Base-by-base conservation (phyloP, 35 echinoderm and acorn worm genomes). In the Apostichopus californicus region DNA sequence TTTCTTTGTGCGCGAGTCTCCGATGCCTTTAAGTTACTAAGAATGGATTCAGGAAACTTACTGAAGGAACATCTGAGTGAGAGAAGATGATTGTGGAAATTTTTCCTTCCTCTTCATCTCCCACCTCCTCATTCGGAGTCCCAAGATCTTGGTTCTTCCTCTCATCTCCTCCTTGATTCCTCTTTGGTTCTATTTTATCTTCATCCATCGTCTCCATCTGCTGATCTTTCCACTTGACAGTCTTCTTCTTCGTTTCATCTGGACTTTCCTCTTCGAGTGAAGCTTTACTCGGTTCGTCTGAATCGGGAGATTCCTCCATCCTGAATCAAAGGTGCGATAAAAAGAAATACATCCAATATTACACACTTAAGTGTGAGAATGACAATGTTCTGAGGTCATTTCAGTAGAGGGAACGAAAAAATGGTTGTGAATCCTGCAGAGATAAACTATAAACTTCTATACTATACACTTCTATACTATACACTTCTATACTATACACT, bases 211-310 rank as follows among this genome's bases (percentile, higher is more conserved):
- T 46, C 13, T 5, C 53, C 18, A 12, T 52, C 14, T 83, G 9
- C 10, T 83, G 24, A 80, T 80, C 78, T 80, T 34, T 80, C 78
- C 78, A 80, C 53, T 21, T 80, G 5, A 80, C 78, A 46, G n/a
- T 34, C 54, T 80, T 80, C 78, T 80, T 80, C 78, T 80, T 80
- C 8, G 17, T 68, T 68, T 68, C 64, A 13, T 68, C 17, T 9
- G 1, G 64, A 68, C 10, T 17, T 68, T 68, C 64, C 17, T 68
- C 64, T 68, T 68, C 64, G 17, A 68, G 64, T 1, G 10, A 13
- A 13, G 10, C 64, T 68, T 9, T 17, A 68, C 64, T 68, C 9
- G 64, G 17, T 68, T 68, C 64, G 17, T 68, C 64, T 5, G 17
- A 10, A 17, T 68, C 64, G 10, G 64, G 64, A 68, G 64, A 68